Conservation (phyloP, 2,113 vertebrate species). For the Pyrgilauda ruficollis region DNA sequence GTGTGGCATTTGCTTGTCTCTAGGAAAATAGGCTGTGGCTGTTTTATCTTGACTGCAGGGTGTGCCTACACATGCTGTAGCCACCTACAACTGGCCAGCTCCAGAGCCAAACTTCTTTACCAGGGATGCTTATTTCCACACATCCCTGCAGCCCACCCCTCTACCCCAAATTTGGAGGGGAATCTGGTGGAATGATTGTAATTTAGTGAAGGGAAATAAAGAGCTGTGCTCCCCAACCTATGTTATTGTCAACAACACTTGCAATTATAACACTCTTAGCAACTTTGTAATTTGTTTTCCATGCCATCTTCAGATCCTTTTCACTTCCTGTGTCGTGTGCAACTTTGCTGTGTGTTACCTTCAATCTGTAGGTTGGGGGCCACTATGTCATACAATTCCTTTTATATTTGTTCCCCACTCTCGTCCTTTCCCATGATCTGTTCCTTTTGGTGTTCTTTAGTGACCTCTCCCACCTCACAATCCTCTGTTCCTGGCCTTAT, state of each 20-base stretch:
- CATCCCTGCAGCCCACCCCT: neutral
- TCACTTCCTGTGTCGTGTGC: neutral
- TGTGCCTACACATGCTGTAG: neutral
- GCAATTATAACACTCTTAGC: neutral
- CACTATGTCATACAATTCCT: neutral
- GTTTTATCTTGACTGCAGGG: neutral
- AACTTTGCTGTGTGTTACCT: neutral
- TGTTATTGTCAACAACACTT: neutral
- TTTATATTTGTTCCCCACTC: neutral
- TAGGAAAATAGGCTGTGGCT: neutral
- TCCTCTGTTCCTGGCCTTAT: neutral
- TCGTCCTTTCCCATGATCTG: neutral
- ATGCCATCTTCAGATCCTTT: neutral
- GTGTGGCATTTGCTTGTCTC: neutral
- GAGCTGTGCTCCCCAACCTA: neutral
- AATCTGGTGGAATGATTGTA: neutral
- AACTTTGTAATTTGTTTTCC: neutral
- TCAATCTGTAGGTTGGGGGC: neutral
- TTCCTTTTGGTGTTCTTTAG: neutral
- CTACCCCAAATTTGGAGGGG: neutral
- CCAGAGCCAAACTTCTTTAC: neutral
- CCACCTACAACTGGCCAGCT: neutral
- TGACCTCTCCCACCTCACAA: neutral
- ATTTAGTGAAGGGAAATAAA: neutral
- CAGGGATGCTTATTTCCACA: neutral